These are phyloP conservation scores for Aphrophora alni DNA, from an alignment of 2,888 invertebrate genomes.

Conservation along the genomic window DNA sequence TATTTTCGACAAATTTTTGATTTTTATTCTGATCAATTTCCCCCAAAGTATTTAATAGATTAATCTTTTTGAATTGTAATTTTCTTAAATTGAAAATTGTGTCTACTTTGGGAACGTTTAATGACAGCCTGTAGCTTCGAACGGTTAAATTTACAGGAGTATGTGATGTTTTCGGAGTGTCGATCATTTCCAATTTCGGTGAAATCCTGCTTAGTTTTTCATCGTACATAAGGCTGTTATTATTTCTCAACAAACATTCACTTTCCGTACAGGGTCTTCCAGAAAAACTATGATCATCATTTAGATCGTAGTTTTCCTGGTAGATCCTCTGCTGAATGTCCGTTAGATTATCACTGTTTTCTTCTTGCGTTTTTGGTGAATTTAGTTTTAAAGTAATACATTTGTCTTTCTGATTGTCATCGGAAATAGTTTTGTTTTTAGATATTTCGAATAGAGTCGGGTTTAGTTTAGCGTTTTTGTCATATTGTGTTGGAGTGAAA, in stretches of 20 bases:
- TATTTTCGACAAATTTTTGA: slow-evolving; percentile 6
- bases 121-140: neutral
- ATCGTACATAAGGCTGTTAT: neutral
- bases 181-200: neutral
- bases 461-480: slow-evolving; percentile 56
- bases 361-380: neutral
- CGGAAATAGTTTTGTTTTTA: too few relatives aligned
- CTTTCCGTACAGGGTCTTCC: neutral
- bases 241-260: neutral
- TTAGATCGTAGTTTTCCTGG: neutral
- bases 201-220: neutral
- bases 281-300: neutral
- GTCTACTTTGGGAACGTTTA: slow-evolving; percentile 22
- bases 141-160: slow-evolving; percentile 14
- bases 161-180: slow-evolving; percentile 25
- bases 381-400: neutral
- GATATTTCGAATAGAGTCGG: too few relatives aligned
- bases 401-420: too few relatives aligned
- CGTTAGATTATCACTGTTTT: neutral
- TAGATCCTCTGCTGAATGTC: neutral
- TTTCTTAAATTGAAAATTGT: neutral
- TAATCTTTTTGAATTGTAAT: neutral
- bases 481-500: slow-evolving; percentile 12
- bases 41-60: neutral
- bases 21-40: neutral